Percentiles rank a stretch among this genome's conserved stretches.
phyloP scores from a whole-genome alignment of 2,888 invertebrate species.

The Scaeva pyrastri region DNA sequence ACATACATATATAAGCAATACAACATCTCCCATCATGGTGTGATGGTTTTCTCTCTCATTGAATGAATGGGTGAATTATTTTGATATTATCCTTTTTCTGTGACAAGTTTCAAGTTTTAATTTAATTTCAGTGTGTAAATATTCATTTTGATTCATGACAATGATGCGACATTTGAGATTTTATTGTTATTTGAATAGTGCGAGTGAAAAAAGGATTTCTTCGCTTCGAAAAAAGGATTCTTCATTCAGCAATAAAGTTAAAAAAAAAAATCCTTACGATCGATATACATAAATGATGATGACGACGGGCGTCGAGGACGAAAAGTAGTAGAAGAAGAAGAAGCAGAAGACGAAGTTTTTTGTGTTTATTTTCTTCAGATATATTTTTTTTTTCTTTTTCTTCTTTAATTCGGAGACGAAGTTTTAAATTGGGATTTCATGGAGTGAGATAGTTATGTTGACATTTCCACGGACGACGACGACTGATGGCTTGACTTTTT shows the following conservation, averaged over 20 bases:
- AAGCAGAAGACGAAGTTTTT: not conserved
- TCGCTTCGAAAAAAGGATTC: constrained; percentile 50
- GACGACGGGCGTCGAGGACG: not conserved
- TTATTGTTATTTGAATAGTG: constrained; percentile 74
- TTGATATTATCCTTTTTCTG: constrained; percentile 74
- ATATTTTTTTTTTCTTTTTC: too few relatives aligned
- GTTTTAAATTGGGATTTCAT: constrained; percentile 52
- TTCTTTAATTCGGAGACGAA: constrained; percentile 11
- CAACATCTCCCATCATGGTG: not conserved
- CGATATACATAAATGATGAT: constrained; percentile 21
- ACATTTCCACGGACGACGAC: constrained; percentile 61
- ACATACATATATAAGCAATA: too few relatives aligned
- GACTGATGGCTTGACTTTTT: constrained; percentile 65
- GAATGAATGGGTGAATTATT: constrained; percentile 67
- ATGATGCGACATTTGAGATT: constrained; percentile 75
- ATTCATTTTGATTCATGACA: constrained; percentile 75
- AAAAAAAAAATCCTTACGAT: constrained; percentile 27
- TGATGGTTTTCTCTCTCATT: constrained; percentile 9
- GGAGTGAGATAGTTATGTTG: constrained; percentile 69
- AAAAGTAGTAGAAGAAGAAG: too few relatives aligned
- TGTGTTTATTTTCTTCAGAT: too few relatives aligned
- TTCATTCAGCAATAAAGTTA: not conserved
- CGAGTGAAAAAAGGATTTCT: constrained; percentile 14
- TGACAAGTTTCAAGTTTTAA: constrained; percentile 75
- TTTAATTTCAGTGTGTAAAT: constrained; percentile 75